Evolutionary conservation across 2,797 vertebrate species (phyloP), one percentile per base, ranked within the genome.

Genomic region (Fringilla coelebs): DNA sequence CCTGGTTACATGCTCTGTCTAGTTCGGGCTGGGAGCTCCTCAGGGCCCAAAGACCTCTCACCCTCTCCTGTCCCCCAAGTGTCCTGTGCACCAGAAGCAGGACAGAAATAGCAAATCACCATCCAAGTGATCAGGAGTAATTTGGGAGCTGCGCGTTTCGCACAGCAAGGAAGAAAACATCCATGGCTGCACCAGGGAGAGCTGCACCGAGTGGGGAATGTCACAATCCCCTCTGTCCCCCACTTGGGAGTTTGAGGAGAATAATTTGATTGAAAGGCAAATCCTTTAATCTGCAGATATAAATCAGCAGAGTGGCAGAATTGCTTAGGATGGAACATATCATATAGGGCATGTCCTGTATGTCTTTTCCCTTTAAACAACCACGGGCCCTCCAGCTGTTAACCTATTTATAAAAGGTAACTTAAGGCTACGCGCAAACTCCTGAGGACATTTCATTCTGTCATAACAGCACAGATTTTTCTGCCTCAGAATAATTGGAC

Each of bases 251-350:
- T 86, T 66, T 41, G 83, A 95, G 87, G 84, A 73, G 87, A 96
- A 95, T 92, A 72, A 96, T 96, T 94, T 93, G 91, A 94, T 94
- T 93, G 96, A 94, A 89, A 97, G 80, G 90, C 87, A 96, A 98
- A 97, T 95, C 97, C 95, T 95, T 94, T 97, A 96, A 97, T 97
- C 97, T 52, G 82, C 70, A 89, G 93, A 41, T 91, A 89, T 79
- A 95, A 96, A 95, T 92, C 82, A 83, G 63, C 81, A 79, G 90
- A 60, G 36, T 51, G 91, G 93, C 86, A 79, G 82, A 82, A 63
- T 82, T 74, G 45, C 70, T 62, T 25, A 63, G 83, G 78, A 71
- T 45, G 21, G 51, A n/a, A 20, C 28, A 17, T 38, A 91, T 87
- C 89, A 45, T 54, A 83, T 12, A 67, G 84, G 84, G 67, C 88